phyloP scores from a whole-genome alignment of 2,113 vertebrate species.

The Rhinichthys klamathensis region DNA sequence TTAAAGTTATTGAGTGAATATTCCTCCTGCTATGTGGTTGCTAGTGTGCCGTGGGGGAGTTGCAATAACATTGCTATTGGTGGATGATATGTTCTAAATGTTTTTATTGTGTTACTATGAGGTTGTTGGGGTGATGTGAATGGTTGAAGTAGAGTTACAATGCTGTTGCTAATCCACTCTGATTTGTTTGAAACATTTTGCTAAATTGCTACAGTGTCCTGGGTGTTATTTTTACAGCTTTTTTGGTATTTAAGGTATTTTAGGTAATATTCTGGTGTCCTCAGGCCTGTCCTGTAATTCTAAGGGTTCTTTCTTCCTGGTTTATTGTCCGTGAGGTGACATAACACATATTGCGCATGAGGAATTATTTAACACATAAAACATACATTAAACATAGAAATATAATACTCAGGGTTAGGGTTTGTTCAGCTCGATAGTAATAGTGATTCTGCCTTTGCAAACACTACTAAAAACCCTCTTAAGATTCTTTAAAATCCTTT shows the following conservation, averaged over 20 bases:
- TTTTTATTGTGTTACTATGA: background rate
- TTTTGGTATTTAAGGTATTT: background rate
- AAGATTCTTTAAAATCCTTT: background rate
- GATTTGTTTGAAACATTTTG: background rate
- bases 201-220: background rate
- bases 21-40: background rate
- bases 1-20: no score
- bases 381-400: background rate
- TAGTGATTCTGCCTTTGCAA: background rate
- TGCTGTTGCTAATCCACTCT: background rate
- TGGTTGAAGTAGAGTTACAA: background rate
- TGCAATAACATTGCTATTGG: background rate
- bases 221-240: background rate
- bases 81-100: background rate
- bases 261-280: background rate
- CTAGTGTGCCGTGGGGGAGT: background rate
- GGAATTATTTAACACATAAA: background rate
- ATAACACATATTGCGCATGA: background rate
- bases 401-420: background rate
- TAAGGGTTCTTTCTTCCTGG: background rate
- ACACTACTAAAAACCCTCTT: background rate
- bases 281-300: background rate
- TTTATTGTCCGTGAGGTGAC: background rate
- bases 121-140: background rate
- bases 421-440: background rate